A percentile compares a stretch with the other conserved stretches of the same genome.
Conservation (phyloP, 2,888 invertebrate genomes). For the Xestia ashworthii region DNA sequence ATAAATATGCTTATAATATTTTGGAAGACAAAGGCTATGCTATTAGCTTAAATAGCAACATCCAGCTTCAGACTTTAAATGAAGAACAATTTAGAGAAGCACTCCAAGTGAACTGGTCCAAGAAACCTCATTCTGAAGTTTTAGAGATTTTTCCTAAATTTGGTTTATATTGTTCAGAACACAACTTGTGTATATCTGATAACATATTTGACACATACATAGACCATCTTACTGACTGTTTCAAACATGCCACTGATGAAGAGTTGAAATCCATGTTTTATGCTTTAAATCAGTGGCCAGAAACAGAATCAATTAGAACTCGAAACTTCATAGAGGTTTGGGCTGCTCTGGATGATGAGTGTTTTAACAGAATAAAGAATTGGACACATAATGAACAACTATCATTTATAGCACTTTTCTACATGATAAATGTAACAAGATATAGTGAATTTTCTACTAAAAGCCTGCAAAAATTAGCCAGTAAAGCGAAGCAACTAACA, state of each 20-base stretch:
- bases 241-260: slow-evolving; percentile 89
- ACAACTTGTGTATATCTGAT: slow-evolving; percentile 81
- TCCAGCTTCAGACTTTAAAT: slow-evolving; percentile 51
- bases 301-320: slow-evolving; percentile 86
- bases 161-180: slow-evolving; percentile 77
- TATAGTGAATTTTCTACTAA: slow-evolving; percentile 90
- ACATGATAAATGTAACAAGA: slow-evolving; percentile 89
- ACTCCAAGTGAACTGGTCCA: slow-evolving; percentile 76
- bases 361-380: slow-evolving; percentile 82
- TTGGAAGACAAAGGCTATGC: slow-evolving; percentile 82
- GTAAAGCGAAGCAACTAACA: slow-evolving; percentile 90
- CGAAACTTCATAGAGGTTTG: slow-evolving; percentile 92
- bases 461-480: slow-evolving; percentile 89
- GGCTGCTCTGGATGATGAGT: slow-evolving; percentile 93
- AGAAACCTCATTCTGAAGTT: slow-evolving; percentile 73
- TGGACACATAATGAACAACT: slow-evolving; percentile 91
- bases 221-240: slow-evolving; percentile 86
- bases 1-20: slow-evolving; percentile 82
- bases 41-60: slow-evolving; percentile 65
- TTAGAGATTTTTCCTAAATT: slow-evolving; percentile 79
- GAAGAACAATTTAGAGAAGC: slow-evolving; percentile 74
- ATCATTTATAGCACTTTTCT: slow-evolving; percentile 92
- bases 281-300: slow-evolving; percentile 88
- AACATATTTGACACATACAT: slow-evolving; percentile 83
- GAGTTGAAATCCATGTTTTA: slow-evolving; percentile 90